Evolutionary conservation across 2,113 vertebrate species (phyloP).

Genomic region (Channa argus): DNA sequence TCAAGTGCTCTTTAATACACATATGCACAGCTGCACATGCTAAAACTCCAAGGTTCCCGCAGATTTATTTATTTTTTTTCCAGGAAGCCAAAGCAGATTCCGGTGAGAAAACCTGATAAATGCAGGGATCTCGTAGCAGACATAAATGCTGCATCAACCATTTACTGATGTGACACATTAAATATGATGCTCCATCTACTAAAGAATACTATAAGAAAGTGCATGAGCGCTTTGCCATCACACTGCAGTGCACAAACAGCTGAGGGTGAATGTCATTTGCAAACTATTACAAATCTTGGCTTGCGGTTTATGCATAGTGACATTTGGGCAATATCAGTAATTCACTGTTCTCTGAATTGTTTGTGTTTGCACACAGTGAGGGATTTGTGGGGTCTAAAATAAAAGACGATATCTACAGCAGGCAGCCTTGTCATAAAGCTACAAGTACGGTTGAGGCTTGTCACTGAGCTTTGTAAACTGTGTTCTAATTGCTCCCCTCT

Average conservation of each 20-base stretch:
- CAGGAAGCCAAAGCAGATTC: not conserved
- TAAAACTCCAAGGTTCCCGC: not conserved
- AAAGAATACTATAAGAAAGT: conserved; percentile 37
- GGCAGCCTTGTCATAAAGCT: conserved; percentile 37
- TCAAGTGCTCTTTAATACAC: not conserved
- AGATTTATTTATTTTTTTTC: not conserved
- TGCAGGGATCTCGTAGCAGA: conserved; percentile 1
- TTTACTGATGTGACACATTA: conserved; percentile 48
- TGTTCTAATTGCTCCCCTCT: conserved; percentile 71
- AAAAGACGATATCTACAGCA: conserved; percentile 34
- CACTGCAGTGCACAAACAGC: conserved; percentile 42
- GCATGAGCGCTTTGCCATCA: conserved; percentile 45
- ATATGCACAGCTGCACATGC: not conserved
- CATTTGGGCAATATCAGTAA: conserved; percentile 53
- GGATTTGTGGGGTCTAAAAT: conserved; percentile 44
- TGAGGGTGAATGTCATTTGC: conserved; percentile 55
- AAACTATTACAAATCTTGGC: conserved; percentile 52
- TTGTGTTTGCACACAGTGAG: conserved; percentile 39
- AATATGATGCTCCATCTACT: conserved; percentile 55
- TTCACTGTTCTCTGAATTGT: conserved; percentile 32
- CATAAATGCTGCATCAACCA: conserved; percentile 29
- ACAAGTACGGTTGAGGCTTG: conserved; percentile 47
- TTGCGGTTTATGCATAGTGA: conserved; percentile 42
- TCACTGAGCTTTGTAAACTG: conserved; percentile 66
- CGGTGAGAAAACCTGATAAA: not conserved